A percentile compares a stretch with the other conserved stretches of the same genome.
Conservation (phyloP, 2,888 invertebrate genomes). For the Oscheius onirici region DNA sequence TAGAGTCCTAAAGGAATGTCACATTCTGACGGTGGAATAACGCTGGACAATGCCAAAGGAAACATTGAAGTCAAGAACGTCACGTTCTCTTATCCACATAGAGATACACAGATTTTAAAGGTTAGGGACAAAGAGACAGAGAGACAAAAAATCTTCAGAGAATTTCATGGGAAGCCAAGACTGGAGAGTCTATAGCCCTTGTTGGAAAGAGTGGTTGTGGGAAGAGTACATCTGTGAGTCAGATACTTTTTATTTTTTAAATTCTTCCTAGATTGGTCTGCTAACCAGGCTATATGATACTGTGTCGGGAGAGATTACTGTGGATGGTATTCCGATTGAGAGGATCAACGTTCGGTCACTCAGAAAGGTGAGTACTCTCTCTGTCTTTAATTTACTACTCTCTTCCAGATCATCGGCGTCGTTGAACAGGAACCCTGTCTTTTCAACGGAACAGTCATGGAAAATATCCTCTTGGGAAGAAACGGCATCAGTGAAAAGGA, state of each 20-base stretch:
- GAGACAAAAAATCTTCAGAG: constrained; percentile 23
- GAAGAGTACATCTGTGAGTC: constrained; percentile 56
- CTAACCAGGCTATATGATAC: constrained; percentile 48
- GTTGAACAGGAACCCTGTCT: constrained; percentile 59
- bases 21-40: not conserved
- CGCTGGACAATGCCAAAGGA: constrained; percentile 38
- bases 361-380: constrained; percentile 37
- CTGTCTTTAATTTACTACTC: not conserved
- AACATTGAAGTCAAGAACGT: constrained; percentile 58
- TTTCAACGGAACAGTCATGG: constrained; percentile 55
- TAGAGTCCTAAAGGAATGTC: not conserved
- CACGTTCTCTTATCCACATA: constrained; percentile 54
- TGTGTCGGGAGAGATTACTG: constrained; percentile 41
- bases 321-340: constrained; percentile 50
- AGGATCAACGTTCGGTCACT: constrained; percentile 38
- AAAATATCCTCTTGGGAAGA: constrained; percentile 54
- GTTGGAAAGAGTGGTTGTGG: constrained; percentile 61
- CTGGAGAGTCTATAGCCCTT: constrained; percentile 55
- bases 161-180: constrained; percentile 39
- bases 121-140: not conserved
- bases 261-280: constrained; percentile 38
- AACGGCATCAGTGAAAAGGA: constrained; percentile 32
- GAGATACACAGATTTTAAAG: constrained; percentile 40
- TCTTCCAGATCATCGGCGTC: constrained; percentile 49
- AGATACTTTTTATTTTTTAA: not conserved